Evolutionary conservation across 1,140 invertebrate species (phyloP), one percentile per base, ranked within the genome.

Genomic region (Leptinotarsa lineolata): DNA sequence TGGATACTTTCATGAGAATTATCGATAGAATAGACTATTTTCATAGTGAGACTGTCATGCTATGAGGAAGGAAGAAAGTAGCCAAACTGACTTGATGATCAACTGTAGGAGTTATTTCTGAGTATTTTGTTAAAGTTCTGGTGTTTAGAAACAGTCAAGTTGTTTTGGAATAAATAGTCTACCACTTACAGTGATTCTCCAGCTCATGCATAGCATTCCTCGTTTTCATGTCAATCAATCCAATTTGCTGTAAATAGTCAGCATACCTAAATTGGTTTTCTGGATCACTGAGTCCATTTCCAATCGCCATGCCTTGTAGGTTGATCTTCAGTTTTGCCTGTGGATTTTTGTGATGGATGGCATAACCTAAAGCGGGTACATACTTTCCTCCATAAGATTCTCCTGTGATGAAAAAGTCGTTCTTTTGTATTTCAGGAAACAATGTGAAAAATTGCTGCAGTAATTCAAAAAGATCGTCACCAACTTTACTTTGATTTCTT

Each of bases 331-430:
- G 77, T 58, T 88, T 80, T 18, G 89, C 86, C 20, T 85, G 85
- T 46, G 87, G 84, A 76, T 90, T 92, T 39, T 90, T 87, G 74
- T 87, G 86, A 75, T 92, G 89, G 70, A 76, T 82, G 93, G 93
- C 82, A 91, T 92, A 89, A 0, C 88, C 89, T 11, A 94, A 84
- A 0, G 92, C 92, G 4, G 94, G 93, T 2, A 94, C 90, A 81
- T 95, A 94, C 82, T 92, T 92, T n/a, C 94, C 94, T 3, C 88
- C 94, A 83, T 95, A 96, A 3, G 94, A 95, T 84, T 96, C 94
- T 5, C 94, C 94, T 30, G 92, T 90, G 1, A 95, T 88, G 76
- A 89, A 94, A 68, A 94, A 90, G 21, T 90, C 88, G 73, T 90
- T 92, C 4, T 84, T 80, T 65, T 88, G 86, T 5, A 92, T 84